phyloP scores from a whole-genome alignment of 1,140 invertebrate species.

The Aphidius gifuensis region DNA sequence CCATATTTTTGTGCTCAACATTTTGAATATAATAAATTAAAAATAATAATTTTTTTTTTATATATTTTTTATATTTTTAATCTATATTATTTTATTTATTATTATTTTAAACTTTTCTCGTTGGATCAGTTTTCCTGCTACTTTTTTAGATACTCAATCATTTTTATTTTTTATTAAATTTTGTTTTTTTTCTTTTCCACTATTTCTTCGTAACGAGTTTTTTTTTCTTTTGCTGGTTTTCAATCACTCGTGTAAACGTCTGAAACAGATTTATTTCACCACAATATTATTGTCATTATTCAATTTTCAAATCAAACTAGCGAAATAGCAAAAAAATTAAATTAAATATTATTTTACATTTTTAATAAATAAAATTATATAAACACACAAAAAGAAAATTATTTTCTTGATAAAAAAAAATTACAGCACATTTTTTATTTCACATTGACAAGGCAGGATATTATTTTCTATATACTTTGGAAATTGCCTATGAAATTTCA shows the following conservation, averaged over 20 bases:
- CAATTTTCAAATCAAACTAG: neutral
- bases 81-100: slow-evolving; percentile 18
- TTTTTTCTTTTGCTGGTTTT: neutral
- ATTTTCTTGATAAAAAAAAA: no score
- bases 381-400: no score
- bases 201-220: no score
- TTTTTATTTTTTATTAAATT: no score
- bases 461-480: no score
- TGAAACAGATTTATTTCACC: no score
- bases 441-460: no score
- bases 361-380: no score
- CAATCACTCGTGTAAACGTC: neutral
- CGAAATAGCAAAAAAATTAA: neutral
- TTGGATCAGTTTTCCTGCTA: slow-evolving; percentile 11
- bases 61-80: slow-evolving; percentile 3
- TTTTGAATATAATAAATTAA: neutral
- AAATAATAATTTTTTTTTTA: neutral
- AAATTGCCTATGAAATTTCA: no score
- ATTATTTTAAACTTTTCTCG: slow-evolving; percentile 6
- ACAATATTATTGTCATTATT: neutral
- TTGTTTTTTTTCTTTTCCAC: no score
- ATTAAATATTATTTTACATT: neutral
- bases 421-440: no score
- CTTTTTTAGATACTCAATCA: neutral
- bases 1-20: slow-evolving; percentile 21